Conservation (phyloP, 2,113 vertebrate species). For the Fregetta grallaria region DNA sequence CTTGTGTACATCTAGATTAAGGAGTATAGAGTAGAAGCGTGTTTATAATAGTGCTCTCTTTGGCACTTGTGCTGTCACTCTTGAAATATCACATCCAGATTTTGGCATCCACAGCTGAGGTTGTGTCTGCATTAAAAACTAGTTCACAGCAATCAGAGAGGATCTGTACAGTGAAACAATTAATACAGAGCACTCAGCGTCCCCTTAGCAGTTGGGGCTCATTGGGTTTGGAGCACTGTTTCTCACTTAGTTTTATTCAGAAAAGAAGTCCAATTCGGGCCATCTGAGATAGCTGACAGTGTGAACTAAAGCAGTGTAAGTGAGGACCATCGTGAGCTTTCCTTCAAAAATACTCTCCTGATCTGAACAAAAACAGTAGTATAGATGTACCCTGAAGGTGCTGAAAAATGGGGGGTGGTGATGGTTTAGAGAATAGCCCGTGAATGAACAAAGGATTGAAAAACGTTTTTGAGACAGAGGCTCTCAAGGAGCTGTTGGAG, state of each 20-base stretch:
- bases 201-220: not conserved
- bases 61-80: conserved; percentile 44
- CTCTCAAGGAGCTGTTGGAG: conserved; percentile 16
- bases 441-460: not conserved
- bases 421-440: not conserved
- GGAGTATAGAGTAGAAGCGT: not conserved
- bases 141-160: not conserved
- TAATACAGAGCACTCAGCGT: not conserved
- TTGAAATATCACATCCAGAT: conserved; percentile 44
- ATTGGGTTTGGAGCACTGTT: not conserved
- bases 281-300: not conserved
- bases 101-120: conserved; percentile 2
- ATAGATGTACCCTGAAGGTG: not conserved
- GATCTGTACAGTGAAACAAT: not conserved
- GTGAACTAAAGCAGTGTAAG: not conserved
- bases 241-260: not conserved
- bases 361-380: not conserved
- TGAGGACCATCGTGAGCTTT: not conserved
- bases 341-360: not conserved
- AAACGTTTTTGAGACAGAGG: not conserved
- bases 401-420: not conserved
- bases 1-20: conserved; percentile 13
- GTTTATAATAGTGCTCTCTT: conserved; percentile 46
- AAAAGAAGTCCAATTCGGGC: not conserved
- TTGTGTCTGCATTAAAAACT: conserved; percentile 40